Evolutionary conservation across 2,797 vertebrate species (phyloP), one percentile per base, ranked within the genome.

Genomic region (Halcyon badia): DNA sequence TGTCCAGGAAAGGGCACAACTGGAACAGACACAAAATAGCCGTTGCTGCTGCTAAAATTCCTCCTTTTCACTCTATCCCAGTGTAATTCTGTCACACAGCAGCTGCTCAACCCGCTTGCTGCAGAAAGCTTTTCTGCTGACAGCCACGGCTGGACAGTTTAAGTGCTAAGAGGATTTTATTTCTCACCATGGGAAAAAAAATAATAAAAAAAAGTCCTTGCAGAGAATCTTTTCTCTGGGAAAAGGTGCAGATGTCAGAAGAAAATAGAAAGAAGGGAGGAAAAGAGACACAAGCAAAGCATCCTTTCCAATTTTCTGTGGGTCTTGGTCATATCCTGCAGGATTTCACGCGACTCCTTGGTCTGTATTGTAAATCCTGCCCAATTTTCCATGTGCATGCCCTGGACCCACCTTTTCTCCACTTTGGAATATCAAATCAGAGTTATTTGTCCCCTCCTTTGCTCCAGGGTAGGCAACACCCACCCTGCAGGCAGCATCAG

Each of bases 151-250:
- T 26, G 75, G 64, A 13, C 65, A 65, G 51, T 79, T 73, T 70
- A 83, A 91, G 76, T 1, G 6, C 35, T 92, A 87, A 90, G 89
- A 94, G 83, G 90, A 96, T 94, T 96, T 89, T 81, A 76, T 69
- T 93, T 61, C 80, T 89, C 77, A 56, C 72, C n/a, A 21, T 30
- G 48, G 26, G 10, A 28, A 19, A 65, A 68, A 88, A 35, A 33
- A 66, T 46, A 22, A 46, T 56, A 87, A 39, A 37, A 72, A 58
- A 14, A 39, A 3, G 12, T 65, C 85, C 52, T 93, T 93, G 85
- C 16, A 69, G 37, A 33, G 42, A 83, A 61, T 22, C 33, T 72
- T 46, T 76, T 75, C 70, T 61, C 30, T 22, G 41, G 41, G 42
- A 52, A 77, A 86, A 76, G 70, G 88, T 90, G 69, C 57, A 75